phyloP scores from a whole-genome alignment of 2,113 vertebrate genomes.

The Vulpes lagopus region DNA sequence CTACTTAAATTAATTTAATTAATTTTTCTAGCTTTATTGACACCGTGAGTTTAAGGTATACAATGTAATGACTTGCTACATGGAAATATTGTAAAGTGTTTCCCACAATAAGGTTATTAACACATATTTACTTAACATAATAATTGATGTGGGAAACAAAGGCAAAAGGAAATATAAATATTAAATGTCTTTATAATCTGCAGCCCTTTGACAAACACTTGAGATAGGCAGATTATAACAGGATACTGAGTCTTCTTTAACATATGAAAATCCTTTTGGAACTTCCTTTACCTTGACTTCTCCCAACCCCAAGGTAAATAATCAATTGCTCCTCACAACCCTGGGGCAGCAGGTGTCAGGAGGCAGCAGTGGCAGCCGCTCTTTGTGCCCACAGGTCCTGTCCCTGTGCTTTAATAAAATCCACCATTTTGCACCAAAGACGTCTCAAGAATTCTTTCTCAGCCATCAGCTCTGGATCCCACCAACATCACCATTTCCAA shows the following conservation, averaged over 20 bases:
- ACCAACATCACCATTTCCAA: neutral
- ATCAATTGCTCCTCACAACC: neutral
- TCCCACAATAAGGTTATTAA: neutral
- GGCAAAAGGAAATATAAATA: neutral
- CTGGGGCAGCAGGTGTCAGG: neutral
- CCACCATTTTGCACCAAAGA: neutral
- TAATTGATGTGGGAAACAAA: neutral
- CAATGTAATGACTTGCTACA: neutral
- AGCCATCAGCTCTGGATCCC: neutral
- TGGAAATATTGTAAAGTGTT: neutral
- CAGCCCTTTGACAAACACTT: neutral
- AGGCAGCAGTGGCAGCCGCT: too few relatives aligned
- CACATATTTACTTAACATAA: neutral
- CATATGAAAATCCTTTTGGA: neutral
- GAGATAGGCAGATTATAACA: neutral
- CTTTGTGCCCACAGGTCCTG: neutral
- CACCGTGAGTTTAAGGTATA: neutral
- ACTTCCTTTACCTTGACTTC: neutral
- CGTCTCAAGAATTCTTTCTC: neutral
- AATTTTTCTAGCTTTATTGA: neutral
- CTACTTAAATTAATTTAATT: neutral
- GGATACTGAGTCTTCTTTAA: neutral
- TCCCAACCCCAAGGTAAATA: neutral
- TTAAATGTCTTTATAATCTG: neutral
- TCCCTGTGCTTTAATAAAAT: neutral